Evolutionary conservation across 1,140 invertebrate species (phyloP), one percentile per base, ranked within the genome.

Genomic region (Drosophila dunni): DNA sequence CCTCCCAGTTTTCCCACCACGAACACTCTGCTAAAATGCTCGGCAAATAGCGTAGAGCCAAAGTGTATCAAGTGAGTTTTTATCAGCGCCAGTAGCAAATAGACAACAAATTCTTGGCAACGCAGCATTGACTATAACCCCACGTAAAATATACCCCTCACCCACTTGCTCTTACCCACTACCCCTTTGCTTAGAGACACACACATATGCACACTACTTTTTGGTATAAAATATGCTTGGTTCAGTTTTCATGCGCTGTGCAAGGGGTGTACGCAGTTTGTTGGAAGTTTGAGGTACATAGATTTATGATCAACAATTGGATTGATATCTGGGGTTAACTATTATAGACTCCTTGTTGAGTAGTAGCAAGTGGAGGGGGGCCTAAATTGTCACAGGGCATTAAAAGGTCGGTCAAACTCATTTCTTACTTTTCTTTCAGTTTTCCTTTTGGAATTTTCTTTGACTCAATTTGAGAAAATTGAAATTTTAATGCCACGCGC

Each of bases 21-120:
- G 57, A 45, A 42, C 42, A 20, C 20, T 9, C 70, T 44, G 36
- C 29, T 61, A 45, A 51, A 66, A 64, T 11, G 34, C 53, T 75
- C 70, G 48, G 70, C 67, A 79, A 82, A 78, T 82, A 81, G 24
- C 78, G 69, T 65, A 75, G 8, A 56, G 62, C 75, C 62, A 82
- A 88, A 86, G 63, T 73, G 82, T 75, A 88, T 86, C 60, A 82
- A 86, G 83, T 88, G 79, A 86, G 82, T 86, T 88, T 88, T 88
- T 88, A 86, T 88, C 83, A 82, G 83, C 82, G 70, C 63, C 65
- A 70, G 60, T 73, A 79, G 79, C 74, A 86, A 86, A 88, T 86
- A 85, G 79, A 85, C 83, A 85, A 81, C 79, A 88, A 82, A 79
- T 74, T 88, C 68, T 88, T 88, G 65, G 75, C 76, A 86, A 64